Base-by-base conservation (phyloP, 2,888 invertebrate species). In the Macaria liturata region DNA sequence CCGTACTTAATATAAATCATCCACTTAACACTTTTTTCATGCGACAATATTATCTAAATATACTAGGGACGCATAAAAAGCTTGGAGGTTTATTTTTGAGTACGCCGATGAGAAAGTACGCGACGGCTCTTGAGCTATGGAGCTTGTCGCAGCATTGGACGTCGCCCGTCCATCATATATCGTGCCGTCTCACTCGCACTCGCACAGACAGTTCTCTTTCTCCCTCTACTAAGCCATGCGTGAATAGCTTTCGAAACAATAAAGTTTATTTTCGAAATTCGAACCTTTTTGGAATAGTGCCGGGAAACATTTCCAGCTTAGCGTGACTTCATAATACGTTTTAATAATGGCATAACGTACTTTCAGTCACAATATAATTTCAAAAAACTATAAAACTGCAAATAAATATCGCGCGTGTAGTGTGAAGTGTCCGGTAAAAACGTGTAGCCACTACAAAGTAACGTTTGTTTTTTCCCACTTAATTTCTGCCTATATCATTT, bases 11-110 rank as follows among this genome's bases (percentile, higher is more conserved):
- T 84, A 88, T 91, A 89, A 90, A 90, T 91, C 90, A 91, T 88
- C 88, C 88, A 90, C 88, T 91, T 91, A 90, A 89, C 90, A 89
- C 89, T 86, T 88, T 88, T 88, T 86, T 84, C 76, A 75, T 71
- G 82, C 83, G 86, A 88, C 88, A 88, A 84, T 85, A 81, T 86
- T 81, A 74, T 85, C 86, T 84, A 88, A 86, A 88, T 88, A 86
- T 86, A 88, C 83, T 82, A 78, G 81, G 83, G 76, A 78, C 72
- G 75, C 85, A 88, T 86, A 88, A 89, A 89, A 88, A 88, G 80
- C 76, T 80, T 79, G 78, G 79, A 67, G 81, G 84, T 84, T 88
- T 89, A 90, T 89, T 91, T 90, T 81, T 75, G 87, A 80, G 76
- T 79, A 74, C 75, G 80, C 76, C 85, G 84, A 87, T 89, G 89